A percentile compares a stretch with the other conserved stretches of the same genome.
Evolutionary conservation across 2,888 invertebrate species (phyloP).

Genomic region (Tholera decimalis): DNA sequence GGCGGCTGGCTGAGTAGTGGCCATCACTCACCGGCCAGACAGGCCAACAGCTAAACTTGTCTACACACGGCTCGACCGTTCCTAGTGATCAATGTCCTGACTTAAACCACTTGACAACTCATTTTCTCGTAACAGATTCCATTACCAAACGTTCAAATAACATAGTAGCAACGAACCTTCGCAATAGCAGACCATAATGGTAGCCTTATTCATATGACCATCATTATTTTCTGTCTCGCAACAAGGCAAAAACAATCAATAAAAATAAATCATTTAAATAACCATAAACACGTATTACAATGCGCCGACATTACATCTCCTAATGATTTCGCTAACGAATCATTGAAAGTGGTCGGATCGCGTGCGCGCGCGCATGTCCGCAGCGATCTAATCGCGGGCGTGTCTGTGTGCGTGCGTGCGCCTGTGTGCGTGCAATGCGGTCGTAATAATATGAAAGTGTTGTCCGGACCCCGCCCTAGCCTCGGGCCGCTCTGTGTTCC

Average conservation of each 20-base stretch:
- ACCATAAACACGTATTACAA: conserved; percentile 91
- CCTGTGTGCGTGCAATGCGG: conserved; percentile 83
- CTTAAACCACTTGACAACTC: conserved; percentile 87
- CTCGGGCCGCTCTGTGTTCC: conserved; percentile 87
- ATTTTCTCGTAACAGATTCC: conserved; percentile 89
- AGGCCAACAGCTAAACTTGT: conserved; percentile 58
- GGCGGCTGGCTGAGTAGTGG: conserved; percentile 19
- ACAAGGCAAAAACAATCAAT: conserved; percentile 91
- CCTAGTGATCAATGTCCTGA: conserved; percentile 82
- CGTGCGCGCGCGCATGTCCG: conserved; percentile 84
- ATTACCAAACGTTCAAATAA: conserved; percentile 89
- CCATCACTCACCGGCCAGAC: conserved; percentile 61
- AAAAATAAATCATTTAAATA: conserved; percentile 92
- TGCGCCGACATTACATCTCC: conserved; percentile 90
- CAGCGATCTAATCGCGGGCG: conserved; percentile 77
- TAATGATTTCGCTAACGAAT: conserved; percentile 92
- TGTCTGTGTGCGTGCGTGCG: conserved; percentile 69
- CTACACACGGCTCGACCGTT: conserved; percentile 61
- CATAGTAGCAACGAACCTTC: conserved; percentile 87
- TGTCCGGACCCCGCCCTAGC: conserved; percentile 90
- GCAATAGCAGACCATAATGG: conserved; percentile 86
- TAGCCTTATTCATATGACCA: conserved; percentile 88
- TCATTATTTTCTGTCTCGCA: conserved; percentile 91
- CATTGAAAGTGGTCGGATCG: conserved; percentile 91
- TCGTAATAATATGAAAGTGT: conserved; percentile 90